Percentiles rank a stretch among this genome's conserved stretches.
Evolutionary conservation across 2,888 invertebrate species (phyloP).

Genomic region (Bugulina stolonifera): DNA sequence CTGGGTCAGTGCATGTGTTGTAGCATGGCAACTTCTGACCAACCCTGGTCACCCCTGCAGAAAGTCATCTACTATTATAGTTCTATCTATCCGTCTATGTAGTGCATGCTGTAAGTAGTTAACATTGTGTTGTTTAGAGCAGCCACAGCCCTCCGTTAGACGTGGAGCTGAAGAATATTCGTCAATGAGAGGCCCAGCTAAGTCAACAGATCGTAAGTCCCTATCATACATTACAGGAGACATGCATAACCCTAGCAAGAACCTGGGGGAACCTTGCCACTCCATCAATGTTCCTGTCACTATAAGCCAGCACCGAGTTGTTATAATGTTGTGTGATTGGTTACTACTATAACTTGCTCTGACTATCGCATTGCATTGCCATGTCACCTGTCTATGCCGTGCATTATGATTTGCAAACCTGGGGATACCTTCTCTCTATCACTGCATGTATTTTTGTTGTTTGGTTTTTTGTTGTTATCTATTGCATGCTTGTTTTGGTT

Average conservation of each 20-base stretch:
- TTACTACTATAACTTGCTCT: background rate
- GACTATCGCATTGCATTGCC: background rate
- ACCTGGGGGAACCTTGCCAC: no score
- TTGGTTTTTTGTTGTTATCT: background rate
- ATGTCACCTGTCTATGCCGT: background rate
- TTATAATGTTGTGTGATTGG: background rate
- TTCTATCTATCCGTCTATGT: no score
- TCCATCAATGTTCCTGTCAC: background rate
- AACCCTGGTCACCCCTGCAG: no score
- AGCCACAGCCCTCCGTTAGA: no score
- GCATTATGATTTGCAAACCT: background rate
- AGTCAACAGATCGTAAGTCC: background rate
- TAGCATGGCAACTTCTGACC: no score
- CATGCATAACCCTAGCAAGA: no score
- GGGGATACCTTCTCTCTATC: background rate
- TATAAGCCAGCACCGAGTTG: background rate
- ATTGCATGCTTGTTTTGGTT: background rate
- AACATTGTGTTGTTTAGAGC: background rate
- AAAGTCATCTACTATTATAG: no score
- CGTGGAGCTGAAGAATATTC: slow-evolving; percentile 14
- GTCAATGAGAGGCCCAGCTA: background rate
- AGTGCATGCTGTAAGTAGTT: background rate
- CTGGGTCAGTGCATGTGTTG: no score
- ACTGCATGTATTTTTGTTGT: background rate
- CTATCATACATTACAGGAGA: no score